Conservation (phyloP, 2,797 vertebrate species). For the Gallinago solitaria region DNA sequence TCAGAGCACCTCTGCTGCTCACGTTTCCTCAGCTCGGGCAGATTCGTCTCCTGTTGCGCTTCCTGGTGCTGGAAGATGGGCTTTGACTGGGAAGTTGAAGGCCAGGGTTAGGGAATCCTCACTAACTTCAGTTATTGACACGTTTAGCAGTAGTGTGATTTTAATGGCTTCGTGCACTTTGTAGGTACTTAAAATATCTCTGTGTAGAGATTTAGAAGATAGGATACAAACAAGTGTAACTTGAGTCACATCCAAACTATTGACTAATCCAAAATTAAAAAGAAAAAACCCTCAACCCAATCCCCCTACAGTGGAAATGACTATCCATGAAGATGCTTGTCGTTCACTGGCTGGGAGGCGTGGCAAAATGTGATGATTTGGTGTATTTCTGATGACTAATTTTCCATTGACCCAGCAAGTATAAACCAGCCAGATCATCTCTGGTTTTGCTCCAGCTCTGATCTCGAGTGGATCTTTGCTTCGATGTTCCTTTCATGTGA, state of each 20-base stretch:
- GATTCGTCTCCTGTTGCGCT: rapidly evolving
- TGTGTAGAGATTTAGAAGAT: not conserved
- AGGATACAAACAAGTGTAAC: not conserved
- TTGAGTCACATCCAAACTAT: not conserved
- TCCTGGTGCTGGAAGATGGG: rapidly evolving
- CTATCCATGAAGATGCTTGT: not conserved
- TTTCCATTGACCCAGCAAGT: not conserved
- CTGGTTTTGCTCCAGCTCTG: not conserved
- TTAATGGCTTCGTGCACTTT: not conserved
- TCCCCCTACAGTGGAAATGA: not conserved
- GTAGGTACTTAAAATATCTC: not conserved
- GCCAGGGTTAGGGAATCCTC: not conserved
- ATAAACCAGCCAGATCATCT: not conserved
- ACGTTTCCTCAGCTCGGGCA: not conserved
- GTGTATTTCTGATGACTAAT: not conserved
- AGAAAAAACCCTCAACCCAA: not conserved
- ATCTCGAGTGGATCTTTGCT: not conserved
- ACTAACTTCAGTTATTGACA: not conserved
- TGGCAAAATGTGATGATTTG: not conserved
- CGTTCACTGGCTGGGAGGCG: not conserved
- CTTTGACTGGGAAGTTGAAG: not conserved
- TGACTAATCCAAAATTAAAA: not conserved
- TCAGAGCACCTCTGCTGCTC: not conserved
- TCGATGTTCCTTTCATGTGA: not conserved
- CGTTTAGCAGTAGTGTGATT: not conserved